phyloP scores from a whole-genome alignment of 2,113 vertebrate genomes.

The Actinemys pallida region DNA sequence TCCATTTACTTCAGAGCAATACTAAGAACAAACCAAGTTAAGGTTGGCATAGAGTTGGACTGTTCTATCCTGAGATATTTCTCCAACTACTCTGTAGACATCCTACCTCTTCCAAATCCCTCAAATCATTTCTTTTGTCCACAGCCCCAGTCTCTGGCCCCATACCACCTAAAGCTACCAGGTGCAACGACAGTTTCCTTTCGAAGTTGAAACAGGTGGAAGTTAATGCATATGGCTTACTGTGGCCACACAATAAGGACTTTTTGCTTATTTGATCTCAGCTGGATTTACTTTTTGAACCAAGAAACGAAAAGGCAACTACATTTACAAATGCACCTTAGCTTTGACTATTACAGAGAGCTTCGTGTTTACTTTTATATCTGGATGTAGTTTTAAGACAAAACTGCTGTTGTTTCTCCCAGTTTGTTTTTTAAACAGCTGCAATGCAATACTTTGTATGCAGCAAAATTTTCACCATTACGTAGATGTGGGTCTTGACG shows the following conservation, averaged over 20 bases:
- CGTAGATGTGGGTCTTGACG: background rate
- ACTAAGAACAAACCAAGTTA: background rate
- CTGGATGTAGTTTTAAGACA: background rate
- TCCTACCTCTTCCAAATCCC: rapidly evolving
- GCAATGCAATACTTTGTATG: background rate
- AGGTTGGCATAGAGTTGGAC: background rate
- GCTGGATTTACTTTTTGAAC: rapidly evolving
- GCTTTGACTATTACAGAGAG: background rate
- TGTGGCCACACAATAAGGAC: rapidly evolving
- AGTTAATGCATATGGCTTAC: rapidly evolving
- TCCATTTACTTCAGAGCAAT: background rate
- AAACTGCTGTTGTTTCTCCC: background rate
- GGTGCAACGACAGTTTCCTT: background rate
- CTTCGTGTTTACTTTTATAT: background rate
- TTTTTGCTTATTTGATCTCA: background rate
- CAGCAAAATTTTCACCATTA: background rate
- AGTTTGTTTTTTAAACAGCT: background rate
- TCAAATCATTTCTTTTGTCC: background rate
- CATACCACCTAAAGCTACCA: rapidly evolving
- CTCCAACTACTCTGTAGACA: background rate
- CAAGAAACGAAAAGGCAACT: background rate
- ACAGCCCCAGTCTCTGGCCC: background rate
- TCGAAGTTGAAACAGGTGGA: rapidly evolving
- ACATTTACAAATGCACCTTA: background rate
- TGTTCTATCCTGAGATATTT: background rate